Conservation (phyloP, 1,140 invertebrate species). For the Drosophila quadrilineata region DNA sequence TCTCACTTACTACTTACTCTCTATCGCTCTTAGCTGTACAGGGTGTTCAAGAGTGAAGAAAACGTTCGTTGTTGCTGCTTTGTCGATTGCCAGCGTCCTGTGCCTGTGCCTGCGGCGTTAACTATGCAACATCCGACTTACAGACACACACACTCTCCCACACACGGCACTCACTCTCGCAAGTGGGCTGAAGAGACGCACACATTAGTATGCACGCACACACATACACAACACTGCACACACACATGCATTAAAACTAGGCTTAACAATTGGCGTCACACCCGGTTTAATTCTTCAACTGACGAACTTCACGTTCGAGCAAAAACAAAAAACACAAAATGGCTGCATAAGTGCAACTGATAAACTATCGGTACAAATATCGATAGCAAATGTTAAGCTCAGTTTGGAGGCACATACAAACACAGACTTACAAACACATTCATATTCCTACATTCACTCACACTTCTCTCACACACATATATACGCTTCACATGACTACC, state of each 20-base stretch:
- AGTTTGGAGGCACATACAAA: constrained; percentile 48
- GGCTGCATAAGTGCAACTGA: constrained; percentile 2
- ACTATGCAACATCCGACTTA: constrained; percentile 23
- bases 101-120: constrained; percentile 65
- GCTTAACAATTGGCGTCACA: constrained; percentile 32
- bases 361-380: too few species aligned
- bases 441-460: constrained; percentile 23
- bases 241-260: constrained; percentile 6
- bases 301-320: constrained; percentile 32
- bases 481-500: constrained; percentile 30
- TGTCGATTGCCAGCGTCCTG: constrained; percentile 78
- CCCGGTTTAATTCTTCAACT: constrained; percentile 6
- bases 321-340: background rate
- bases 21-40: constrained; percentile 57
- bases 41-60: constrained; percentile 42
- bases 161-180: constrained; percentile 29
- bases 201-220: constrained; percentile 12
- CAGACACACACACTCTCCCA: constrained; percentile 21
- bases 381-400: constrained; percentile 1
- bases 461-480: too few species aligned
- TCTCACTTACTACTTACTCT: constrained; percentile 22
- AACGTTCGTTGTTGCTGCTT: constrained; percentile 77
- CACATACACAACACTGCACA: constrained; percentile 11
- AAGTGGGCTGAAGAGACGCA: constrained; percentile 6
- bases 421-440: constrained; percentile 20